Base-by-base conservation (phyloP, 2,797 vertebrate genomes). In the Microctenopoma lineatum region DNA sequence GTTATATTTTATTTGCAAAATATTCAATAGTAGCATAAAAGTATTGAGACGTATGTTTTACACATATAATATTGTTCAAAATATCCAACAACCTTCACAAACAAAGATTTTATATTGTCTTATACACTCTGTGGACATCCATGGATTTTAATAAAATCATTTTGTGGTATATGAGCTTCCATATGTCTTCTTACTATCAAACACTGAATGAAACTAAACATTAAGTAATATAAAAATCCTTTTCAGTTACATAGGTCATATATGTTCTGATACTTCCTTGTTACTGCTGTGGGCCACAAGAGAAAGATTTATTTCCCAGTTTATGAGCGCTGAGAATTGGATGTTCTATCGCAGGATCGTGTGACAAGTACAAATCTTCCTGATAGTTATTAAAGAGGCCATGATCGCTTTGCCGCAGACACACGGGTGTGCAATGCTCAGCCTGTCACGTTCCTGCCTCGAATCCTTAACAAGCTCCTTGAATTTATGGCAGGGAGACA, bases 321-420 rank as follows among this genome's bases (percentile, higher is more conserved):
- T 90, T 87, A 88, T 90, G 85, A 89, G 45, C 13, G 0, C 71
- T 60, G 73, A 75, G 67, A 85, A 83, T 73, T 57, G 44, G 81
- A 84, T 66, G 70, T 74, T 86, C 44, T 71, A 77, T 81, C 67
- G 80, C 84, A 74, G 73, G 69, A 83, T 69, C 63, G 59, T n/a
- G 61, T 90, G 92, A 93, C 93, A 90, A 86, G 87, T 85, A 93
- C 92, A 93, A 93, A 93, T 93, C 90, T 85, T 87, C 70, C 73
- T 81, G 79, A 89, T 91, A 80, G 90, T 88, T 91, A 91, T 92
- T 93, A 93, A 94, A 91, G 80, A 83, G 80, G 70, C 74, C 69
- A 36, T 84, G 84, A 87, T 92, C 80, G 69, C 68, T 73, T 48
- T 62, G 59, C 75, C 5, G 5, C 60, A 60, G 72, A 89, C 59